A percentile compares a stretch with the other conserved stretches of the same genome.
These are phyloP conservation scores for Plumapathes pennacea DNA, from an alignment of 92 coral and sea anemone genomes.

Conservation along the genomic window DNA sequence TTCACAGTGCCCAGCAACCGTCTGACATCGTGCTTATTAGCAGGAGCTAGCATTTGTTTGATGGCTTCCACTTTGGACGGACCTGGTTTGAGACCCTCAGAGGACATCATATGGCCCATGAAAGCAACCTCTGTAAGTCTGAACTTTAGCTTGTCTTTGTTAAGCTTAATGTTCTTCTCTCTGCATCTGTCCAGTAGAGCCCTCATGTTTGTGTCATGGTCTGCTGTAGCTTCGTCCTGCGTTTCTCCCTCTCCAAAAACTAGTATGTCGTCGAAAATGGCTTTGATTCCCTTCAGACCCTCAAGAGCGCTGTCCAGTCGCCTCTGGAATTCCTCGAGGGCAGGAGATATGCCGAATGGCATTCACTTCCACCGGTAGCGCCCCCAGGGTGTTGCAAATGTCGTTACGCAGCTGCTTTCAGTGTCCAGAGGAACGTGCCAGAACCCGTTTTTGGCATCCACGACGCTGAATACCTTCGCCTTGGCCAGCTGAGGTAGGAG, in stretches of 20 bases:
- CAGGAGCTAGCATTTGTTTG: slow-evolving; percentile 3
- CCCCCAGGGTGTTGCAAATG: slow-evolving; percentile 49
- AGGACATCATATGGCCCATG: slow-evolving; percentile 28
- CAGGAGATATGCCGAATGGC: slow-evolving; percentile 52
- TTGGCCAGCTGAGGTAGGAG: slow-evolving; percentile 34
- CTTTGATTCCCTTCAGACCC: slow-evolving; percentile 17
- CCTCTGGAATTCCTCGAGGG: slow-evolving; percentile 44
- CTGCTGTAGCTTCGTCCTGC: slow-evolving; percentile 10
- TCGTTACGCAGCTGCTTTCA: slow-evolving; percentile 27
- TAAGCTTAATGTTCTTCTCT: slow-evolving; percentile 20
- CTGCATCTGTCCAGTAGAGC: slow-evolving; percentile 22
- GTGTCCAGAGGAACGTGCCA: slow-evolving; percentile 53
- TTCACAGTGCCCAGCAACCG: slow-evolving; percentile 20
- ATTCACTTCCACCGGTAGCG: slow-evolving; percentile 22
- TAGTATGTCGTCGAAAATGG: slow-evolving; percentile 25
- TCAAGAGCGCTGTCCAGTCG: slow-evolving; percentile 24
- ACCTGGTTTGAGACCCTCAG: slow-evolving; percentile 36
- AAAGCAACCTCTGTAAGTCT: slow-evolving; percentile 26
- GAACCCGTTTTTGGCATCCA: slow-evolving; percentile 44
- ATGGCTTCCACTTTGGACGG: slow-evolving; percentile 46
- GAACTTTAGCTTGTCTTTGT: slow-evolving; percentile 39
- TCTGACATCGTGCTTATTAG: slow-evolving; percentile 8
- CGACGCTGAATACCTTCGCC: slow-evolving; percentile 48
- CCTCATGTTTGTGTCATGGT: slow-evolving; percentile 33
- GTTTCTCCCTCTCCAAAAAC: slow-evolving; percentile 31